Evolutionary conservation across 1,140 invertebrate species (phyloP).

Genomic region (Euwallacea similis): DNA sequence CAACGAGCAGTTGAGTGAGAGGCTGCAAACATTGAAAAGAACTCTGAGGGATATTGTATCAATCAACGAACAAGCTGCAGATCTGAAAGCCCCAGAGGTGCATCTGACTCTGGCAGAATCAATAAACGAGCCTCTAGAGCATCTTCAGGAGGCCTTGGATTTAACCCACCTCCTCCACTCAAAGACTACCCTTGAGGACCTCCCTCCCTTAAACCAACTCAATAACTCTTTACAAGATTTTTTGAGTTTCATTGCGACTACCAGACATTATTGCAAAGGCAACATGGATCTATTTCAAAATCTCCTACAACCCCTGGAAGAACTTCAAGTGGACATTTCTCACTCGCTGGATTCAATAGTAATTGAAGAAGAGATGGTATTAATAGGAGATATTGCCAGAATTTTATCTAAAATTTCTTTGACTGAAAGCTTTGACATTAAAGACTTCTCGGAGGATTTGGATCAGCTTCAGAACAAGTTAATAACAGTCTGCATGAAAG

Average conservation of each 20-base stretch:
- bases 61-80: constrained; percentile 37
- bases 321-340: constrained; percentile 41
- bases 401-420: constrained; percentile 39
- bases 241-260: constrained; percentile 43
- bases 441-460: constrained; percentile 44
- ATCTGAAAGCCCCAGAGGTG: constrained; percentile 22
- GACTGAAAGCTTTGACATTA: constrained; percentile 25
- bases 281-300: constrained; percentile 46
- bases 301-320: constrained; percentile 41
- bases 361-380: constrained; percentile 42
- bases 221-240: constrained; percentile 31
- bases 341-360: constrained; percentile 40
- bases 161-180: constrained; percentile 42
- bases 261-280: constrained; percentile 41
- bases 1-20: constrained; percentile 38
- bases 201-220: constrained; percentile 40
- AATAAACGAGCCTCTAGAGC: constrained; percentile 36
- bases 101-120: constrained; percentile 31
- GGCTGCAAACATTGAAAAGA: constrained; percentile 41
- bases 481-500: constrained; percentile 48
- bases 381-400: constrained; percentile 43
- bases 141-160: constrained; percentile 43
- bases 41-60: constrained; percentile 32
- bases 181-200: constrained; percentile 40
- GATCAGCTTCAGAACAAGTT: constrained; percentile 46